These are phyloP conservation scores for Ryuthela nishihirai DNA, from an alignment of 2,888 invertebrate species.

Conservation along the genomic window DNA sequence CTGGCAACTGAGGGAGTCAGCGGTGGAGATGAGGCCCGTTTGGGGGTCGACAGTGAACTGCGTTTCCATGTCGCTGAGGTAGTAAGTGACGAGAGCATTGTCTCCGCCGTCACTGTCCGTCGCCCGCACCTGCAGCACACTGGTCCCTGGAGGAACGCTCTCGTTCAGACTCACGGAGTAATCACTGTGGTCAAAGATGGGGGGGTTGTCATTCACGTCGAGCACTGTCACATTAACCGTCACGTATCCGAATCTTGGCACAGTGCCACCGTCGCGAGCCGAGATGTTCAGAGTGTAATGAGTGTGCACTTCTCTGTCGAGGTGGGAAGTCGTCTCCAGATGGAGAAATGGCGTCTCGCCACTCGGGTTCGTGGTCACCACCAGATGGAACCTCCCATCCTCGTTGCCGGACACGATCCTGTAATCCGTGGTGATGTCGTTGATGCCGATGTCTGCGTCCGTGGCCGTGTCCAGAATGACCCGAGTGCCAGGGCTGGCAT, in stretches of 20 bases:
- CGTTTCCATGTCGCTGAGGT: conserved; percentile 66
- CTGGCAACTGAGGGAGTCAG: conserved; percentile 68
- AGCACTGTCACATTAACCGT: conserved; percentile 79
- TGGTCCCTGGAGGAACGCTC: conserved; percentile 83
- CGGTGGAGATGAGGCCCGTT: conserved; percentile 81
- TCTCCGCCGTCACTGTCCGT: conserved; percentile 86
- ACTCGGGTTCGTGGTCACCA: conserved; percentile 32
- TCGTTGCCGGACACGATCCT: conserved; percentile 47
- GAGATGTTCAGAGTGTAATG: conserved; percentile 83
- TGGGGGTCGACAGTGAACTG: conserved; percentile 92
- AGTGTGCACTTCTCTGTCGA: conserved; percentile 84
- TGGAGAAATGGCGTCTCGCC: conserved; percentile 57
- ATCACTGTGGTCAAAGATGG: conserved; percentile 89
- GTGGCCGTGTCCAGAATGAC: conserved; percentile 83
- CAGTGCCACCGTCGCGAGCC: conserved; percentile 75
- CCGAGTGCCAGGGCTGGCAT: conserved; percentile 79
- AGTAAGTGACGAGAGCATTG: conserved; percentile 76
- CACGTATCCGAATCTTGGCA: neutral
- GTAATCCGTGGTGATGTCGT: conserved; percentile 74
- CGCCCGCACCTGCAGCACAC: conserved; percentile 79
- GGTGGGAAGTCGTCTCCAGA: conserved; percentile 81
- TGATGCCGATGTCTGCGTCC: conserved; percentile 80
- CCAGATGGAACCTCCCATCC: conserved; percentile 46
- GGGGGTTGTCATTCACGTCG: conserved; percentile 91
- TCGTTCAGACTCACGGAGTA: conserved; percentile 90